phyloP scores from a whole-genome alignment of 2,797 vertebrate species.

The Taenioides sp. region DNA sequence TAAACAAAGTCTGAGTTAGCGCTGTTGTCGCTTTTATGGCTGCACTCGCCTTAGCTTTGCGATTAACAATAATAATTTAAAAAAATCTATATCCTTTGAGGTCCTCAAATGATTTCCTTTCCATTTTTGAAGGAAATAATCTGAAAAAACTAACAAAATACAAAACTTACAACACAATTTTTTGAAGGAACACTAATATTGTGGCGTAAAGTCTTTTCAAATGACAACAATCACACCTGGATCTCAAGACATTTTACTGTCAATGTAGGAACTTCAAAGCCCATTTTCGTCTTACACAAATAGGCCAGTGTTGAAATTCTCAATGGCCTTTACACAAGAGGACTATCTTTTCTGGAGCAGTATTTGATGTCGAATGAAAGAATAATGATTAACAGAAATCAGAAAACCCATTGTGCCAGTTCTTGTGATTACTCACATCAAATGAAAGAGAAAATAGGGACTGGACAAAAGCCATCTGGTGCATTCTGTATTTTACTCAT shows the following conservation, averaged over 20 bases:
- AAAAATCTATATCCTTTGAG: too few relatives aligned
- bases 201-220: neutral
- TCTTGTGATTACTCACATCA: constrained; percentile 2
- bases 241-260: neutral
- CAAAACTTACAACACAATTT: too few relatives aligned
- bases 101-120: too few relatives aligned
- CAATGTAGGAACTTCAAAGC: neutral
- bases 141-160: too few relatives aligned
- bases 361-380: neutral
- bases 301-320: neutral
- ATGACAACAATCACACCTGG: neutral
- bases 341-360: too few relatives aligned
- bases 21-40: too few relatives aligned
- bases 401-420: neutral
- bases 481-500: constrained; percentile 2
- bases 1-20: too few relatives aligned
- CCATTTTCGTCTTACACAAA: neutral
- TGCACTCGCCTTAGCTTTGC: too few relatives aligned
- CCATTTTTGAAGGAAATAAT: too few relatives aligned
- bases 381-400: constrained; percentile 4
- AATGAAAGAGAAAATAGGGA: constrained; percentile 4
- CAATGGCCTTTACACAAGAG: constrained; percentile 3
- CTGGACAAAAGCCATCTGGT: constrained; percentile 8
- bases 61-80: too few relatives aligned
- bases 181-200: neutral